Percentiles rank a stretch among this genome's conserved stretches.
Conservation (phyloP, 2,888 invertebrate genomes). For the Drosophila ezoana region DNA sequence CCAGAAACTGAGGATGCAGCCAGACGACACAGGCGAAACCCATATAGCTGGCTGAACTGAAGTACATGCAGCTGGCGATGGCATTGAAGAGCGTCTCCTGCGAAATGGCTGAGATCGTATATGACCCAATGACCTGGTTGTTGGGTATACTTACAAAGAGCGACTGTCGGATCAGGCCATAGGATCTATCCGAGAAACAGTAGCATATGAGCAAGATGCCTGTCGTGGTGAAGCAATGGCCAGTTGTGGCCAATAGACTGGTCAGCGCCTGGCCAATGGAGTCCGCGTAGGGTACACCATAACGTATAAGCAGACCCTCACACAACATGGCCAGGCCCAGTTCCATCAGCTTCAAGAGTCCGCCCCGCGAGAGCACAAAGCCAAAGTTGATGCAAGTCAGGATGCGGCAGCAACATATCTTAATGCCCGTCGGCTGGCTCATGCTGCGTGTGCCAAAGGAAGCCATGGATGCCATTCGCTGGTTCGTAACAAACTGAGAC, state of each 20-base stretch:
- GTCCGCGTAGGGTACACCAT: slow-evolving; percentile 90
- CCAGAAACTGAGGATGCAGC: slow-evolving; percentile 90
- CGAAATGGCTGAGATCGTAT: slow-evolving; percentile 44
- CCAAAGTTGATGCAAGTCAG: slow-evolving; percentile 92
- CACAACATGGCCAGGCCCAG: slow-evolving; percentile 92
- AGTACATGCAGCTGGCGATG: slow-evolving; percentile 91
- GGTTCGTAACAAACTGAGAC: slow-evolving; percentile 4
- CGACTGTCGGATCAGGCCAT: slow-evolving; percentile 91
- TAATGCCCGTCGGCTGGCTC: slow-evolving; percentile 86
- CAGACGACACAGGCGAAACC: slow-evolving; percentile 91
- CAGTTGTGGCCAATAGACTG: slow-evolving; percentile 92
- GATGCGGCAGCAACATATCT: slow-evolving; percentile 91
- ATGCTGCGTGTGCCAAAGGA: slow-evolving; percentile 81
- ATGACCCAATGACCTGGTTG: not conserved
- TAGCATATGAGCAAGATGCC: slow-evolving; percentile 91
- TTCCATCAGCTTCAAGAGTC: slow-evolving; percentile 91
- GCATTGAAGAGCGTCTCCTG: slow-evolving; percentile 93
- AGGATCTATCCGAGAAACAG: slow-evolving; percentile 91
- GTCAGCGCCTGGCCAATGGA: slow-evolving; percentile 92
- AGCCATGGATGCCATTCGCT: slow-evolving; percentile 37
- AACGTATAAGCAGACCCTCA: slow-evolving; percentile 92
- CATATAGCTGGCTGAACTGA: slow-evolving; percentile 92
- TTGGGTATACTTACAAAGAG: slow-evolving; percentile 89
- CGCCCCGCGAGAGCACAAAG: slow-evolving; percentile 90
- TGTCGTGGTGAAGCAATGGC: slow-evolving; percentile 92